Percentiles rank a stretch among this genome's conserved stretches.
phyloP scores from a whole-genome alignment of 2,797 vertebrate genomes.

The Florisuga fusca region DNA sequence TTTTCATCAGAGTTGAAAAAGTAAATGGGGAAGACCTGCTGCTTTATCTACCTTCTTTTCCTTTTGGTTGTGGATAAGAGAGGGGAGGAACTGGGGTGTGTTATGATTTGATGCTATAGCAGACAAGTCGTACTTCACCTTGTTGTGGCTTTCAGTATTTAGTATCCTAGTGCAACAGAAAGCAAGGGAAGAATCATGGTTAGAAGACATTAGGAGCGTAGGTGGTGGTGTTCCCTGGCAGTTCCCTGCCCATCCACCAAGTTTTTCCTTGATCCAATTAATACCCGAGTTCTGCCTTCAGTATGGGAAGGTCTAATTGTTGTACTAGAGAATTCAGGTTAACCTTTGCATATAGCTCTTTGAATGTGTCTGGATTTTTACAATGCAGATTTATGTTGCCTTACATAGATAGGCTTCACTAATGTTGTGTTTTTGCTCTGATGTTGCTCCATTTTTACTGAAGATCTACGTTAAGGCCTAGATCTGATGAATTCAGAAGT shows the following conservation, averaged over 20 bases:
- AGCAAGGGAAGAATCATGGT: neutral
- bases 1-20: neutral
- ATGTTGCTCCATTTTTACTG: neutral
- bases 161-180: neutral
- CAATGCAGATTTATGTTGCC: fast-evolving
- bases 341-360: neutral
- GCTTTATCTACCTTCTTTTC: neutral
- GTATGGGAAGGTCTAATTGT: neutral
- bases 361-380: neutral
- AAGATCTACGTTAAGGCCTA: neutral
- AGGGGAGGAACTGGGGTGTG: neutral
- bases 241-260: neutral
- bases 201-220: neutral
- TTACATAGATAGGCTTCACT: neutral
- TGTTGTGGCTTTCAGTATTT: neutral
- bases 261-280: neutral
- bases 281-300: neutral
- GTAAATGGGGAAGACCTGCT: neutral
- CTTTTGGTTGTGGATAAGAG: neutral
- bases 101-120: neutral
- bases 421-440: neutral
- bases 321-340: neutral
- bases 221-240: neutral
- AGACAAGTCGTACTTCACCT: neutral
- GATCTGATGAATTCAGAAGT: neutral